A percentile compares a stretch with the other conserved stretches of the same genome.
Evolutionary conservation across 1,140 invertebrate species (phyloP).

Genomic region (Ruditapes philippinarum): DNA sequence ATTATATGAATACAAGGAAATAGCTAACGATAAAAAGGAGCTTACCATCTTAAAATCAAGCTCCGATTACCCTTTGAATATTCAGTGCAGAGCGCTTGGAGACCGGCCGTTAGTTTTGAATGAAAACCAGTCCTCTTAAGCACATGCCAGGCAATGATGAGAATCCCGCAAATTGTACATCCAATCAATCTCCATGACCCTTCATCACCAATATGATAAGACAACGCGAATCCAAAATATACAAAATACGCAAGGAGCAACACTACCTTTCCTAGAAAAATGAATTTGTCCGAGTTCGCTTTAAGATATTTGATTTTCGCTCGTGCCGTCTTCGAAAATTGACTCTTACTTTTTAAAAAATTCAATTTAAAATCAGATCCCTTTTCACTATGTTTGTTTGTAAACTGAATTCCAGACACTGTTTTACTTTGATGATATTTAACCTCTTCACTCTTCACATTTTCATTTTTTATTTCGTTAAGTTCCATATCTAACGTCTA

Average conservation of each 20-base stretch:
- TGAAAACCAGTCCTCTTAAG: not conserved
- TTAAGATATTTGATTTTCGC: slow-evolving; percentile 27
- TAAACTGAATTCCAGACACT: too few species aligned
- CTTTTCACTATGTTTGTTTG: too few species aligned
- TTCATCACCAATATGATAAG: slow-evolving; percentile 69
- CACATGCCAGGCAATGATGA: not conserved
- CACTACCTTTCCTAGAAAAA: slow-evolving; percentile 22
- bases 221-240: slow-evolving; percentile 73
- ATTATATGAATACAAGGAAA: not conserved
- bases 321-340: not conserved
- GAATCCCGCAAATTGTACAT: not conserved
- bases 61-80: slow-evolving; percentile 16
- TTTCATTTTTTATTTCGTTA: too few species aligned
- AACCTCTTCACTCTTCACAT: too few species aligned
- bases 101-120: not conserved
- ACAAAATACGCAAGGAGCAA: slow-evolving; percentile 66
- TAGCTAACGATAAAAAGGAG: not conserved
- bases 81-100: not conserved
- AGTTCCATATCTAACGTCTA: too few species aligned
- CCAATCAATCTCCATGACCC: slow-evolving; percentile 8
- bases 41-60: slow-evolving; percentile 34
- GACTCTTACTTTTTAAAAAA: too few species aligned
- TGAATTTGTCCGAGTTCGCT: not conserved
- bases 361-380: too few species aligned
- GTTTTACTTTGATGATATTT: too few species aligned